Conservation (phyloP, 2,888 invertebrate species). For the Rhynchonema sp. region DNA sequence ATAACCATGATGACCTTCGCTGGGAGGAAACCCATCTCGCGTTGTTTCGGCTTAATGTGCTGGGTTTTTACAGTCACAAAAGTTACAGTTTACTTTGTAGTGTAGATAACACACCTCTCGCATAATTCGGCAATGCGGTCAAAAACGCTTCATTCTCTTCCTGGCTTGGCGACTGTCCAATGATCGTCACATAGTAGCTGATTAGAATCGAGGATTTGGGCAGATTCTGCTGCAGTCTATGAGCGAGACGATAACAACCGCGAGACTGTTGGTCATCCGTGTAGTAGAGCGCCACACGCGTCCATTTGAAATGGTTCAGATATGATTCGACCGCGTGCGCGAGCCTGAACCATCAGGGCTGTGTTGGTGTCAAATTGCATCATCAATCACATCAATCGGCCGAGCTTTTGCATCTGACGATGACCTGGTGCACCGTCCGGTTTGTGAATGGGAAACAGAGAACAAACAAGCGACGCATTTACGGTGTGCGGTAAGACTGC, state of each 20-base stretch:
- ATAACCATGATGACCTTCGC: too few species aligned
- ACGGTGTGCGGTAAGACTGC: too few species aligned
- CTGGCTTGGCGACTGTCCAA: background rate
- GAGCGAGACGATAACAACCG: background rate
- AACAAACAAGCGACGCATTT: too few species aligned
- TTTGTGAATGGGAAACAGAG: too few species aligned
- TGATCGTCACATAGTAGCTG: background rate
- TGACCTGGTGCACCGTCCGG: too few species aligned
- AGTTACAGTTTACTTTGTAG: too few species aligned
- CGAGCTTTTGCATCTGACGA: too few species aligned
- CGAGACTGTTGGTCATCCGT: background rate
- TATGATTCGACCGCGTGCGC: background rate
- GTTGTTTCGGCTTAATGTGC: too few species aligned
- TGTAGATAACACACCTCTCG: background rate
- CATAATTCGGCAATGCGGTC: background rate
- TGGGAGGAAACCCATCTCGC: too few species aligned
- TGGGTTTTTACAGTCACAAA: too few species aligned
- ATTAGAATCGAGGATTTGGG: background rate
- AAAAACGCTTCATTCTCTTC: background rate
- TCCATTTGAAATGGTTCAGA: background rate
- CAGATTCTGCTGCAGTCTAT: background rate
- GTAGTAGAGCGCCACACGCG: background rate
- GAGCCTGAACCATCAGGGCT: background rate
- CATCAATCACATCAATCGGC: too few species aligned
- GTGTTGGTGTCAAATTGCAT: too few species aligned